These are phyloP conservation scores for Vandiemenella viatica DNA, from an alignment of 2,888 invertebrate species.

Conservation along the genomic window DNA sequence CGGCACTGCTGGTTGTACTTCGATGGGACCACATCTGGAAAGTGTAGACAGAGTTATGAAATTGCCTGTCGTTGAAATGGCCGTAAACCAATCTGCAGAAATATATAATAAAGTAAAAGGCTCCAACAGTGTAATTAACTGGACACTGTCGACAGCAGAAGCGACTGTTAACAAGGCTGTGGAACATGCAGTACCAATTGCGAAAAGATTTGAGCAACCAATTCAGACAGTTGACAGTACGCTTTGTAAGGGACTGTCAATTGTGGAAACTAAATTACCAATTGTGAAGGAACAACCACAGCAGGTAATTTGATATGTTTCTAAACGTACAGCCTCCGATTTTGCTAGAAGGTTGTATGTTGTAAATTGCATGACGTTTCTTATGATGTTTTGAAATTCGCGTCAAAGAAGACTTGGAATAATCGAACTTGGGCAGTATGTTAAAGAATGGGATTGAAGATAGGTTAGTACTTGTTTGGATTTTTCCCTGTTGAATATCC, in stretches of 20 bases:
- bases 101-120: slow-evolving; percentile 40
- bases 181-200: slow-evolving; percentile 41
- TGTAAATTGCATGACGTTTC: background rate
- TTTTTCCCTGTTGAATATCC: no score
- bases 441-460: background rate
- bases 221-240: slow-evolving; percentile 46
- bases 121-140: slow-evolving; percentile 47
- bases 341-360: background rate
- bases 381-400: no score
- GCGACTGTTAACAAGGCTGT: slow-evolving; percentile 35
- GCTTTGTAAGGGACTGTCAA: slow-evolving; percentile 48
- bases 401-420: no score
- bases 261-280: slow-evolving; percentile 48
- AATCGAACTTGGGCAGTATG: no score
- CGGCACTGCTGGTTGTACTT: no score
- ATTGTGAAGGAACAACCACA: slow-evolving; percentile 49
- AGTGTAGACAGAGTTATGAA: slow-evolving; percentile 19
- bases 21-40: slow-evolving; percentile 13
- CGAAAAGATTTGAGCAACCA: slow-evolving; percentile 36
- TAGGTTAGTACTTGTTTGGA: no score
- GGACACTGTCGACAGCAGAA: slow-evolving; percentile 53
- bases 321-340: no score
- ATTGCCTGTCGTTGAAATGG: slow-evolving; percentile 38
- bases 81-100: slow-evolving; percentile 39
- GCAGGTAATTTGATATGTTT: slow-evolving; percentile 33